phyloP scores from a whole-genome alignment of 2,797 vertebrate genomes.

The Gadopsis bispinosus region DNA sequence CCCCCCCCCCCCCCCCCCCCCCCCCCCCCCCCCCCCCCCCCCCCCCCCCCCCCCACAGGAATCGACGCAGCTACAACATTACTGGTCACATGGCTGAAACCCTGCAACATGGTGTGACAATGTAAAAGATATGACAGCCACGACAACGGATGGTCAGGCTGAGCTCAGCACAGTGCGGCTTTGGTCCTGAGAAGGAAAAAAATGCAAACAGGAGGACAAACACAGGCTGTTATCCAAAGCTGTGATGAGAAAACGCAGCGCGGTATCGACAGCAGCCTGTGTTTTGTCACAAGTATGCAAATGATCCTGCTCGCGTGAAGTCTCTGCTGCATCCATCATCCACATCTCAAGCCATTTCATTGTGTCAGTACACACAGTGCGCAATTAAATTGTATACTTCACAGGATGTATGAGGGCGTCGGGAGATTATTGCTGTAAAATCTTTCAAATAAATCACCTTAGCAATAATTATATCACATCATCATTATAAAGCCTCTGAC shows the following conservation, averaged over 20 bases:
- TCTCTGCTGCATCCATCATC: conserved; percentile 52
- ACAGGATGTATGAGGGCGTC: conserved; percentile 48
- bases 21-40: too few species aligned
- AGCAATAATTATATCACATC: conserved; percentile 70
- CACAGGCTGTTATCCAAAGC: conserved; percentile 48
- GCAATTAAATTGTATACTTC: conserved; percentile 60
- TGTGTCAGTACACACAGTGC: conserved; percentile 28
- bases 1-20: too few species aligned
- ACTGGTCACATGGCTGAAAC: conserved; percentile 15
- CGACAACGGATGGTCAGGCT: conserved; percentile 77
- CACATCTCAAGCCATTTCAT: conserved; percentile 39
- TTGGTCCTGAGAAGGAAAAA: conserved; percentile 42
- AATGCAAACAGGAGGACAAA: conserved; percentile 53
- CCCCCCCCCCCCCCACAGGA: too few species aligned
- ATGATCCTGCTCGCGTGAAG: conserved; percentile 40
- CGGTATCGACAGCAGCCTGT: conserved; percentile 41
- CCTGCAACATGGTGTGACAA: conserved; percentile 12
- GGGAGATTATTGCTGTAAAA: conserved; percentile 67
- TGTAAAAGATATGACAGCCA: conserved; percentile 47
- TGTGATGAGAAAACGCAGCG: conserved; percentile 34
- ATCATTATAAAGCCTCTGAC: conserved; percentile 67
- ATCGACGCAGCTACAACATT: conserved; percentile 40
- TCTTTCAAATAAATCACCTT: conserved; percentile 72
- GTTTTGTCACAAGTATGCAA: conserved; percentile 54
- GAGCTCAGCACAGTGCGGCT: conserved; percentile 59